Evolutionary conservation across 2,888 invertebrate genomes (phyloP).

Genomic region (Chymomyza procnemis): DNA sequence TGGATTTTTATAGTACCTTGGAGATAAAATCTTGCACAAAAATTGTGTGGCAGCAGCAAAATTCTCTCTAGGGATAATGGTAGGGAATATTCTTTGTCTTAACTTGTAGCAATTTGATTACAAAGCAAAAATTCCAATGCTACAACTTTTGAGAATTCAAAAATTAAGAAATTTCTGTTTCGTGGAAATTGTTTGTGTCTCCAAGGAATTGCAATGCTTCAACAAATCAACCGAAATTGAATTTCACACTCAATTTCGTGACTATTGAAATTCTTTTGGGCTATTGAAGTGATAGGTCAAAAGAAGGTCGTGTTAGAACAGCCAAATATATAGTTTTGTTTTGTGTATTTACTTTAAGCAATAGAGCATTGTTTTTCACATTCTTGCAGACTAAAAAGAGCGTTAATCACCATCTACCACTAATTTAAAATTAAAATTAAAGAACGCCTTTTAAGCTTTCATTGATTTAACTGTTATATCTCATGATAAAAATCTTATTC

Average conservation of each 20-base stretch:
- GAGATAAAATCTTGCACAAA: slow-evolving; percentile 35
- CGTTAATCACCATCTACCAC: too few relatives aligned
- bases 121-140: not conserved
- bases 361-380: too few relatives aligned
- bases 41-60: not conserved
- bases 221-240: not conserved
- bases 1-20: slow-evolving; percentile 68
- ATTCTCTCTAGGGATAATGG: not conserved
- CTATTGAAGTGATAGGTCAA: not conserved
- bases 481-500: too few relatives aligned
- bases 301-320: not conserved
- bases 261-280: not conserved
- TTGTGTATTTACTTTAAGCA: too few relatives aligned
- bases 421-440: too few relatives aligned
- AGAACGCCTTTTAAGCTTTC: too few relatives aligned
- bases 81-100: not conserved
- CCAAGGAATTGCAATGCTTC: not conserved
- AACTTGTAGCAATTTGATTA: not conserved
- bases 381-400: too few relatives aligned
- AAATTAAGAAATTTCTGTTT: not conserved
- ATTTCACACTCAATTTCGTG: not conserved
- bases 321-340: too few relatives aligned
- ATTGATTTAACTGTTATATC: too few relatives aligned
- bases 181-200: not conserved
- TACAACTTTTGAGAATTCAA: not conserved